Evolutionary conservation across 2,888 invertebrate genomes (phyloP), one percentile per base, ranked within the genome.

Genomic region (Chrysolina haemoptera): DNA sequence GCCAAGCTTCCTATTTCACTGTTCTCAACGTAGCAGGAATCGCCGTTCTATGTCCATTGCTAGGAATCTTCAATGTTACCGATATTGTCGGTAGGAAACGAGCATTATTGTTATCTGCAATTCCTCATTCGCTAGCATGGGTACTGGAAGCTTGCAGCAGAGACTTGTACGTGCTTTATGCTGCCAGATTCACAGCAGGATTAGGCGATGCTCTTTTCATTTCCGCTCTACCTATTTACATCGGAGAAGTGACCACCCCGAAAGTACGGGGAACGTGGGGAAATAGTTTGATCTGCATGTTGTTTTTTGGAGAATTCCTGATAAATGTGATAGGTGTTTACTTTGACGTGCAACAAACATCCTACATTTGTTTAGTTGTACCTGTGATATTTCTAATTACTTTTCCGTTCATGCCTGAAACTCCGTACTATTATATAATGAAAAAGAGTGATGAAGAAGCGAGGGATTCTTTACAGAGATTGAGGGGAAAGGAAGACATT

Each of bases 341-440:
- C 83, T 90, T 90, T 22, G 85, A 88, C 75, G 89, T 91, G 86
- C 83, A 84, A 76, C 86, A 85, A 27, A 87, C 91, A 77, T 91
- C 90, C 70, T 87, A 87, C 69, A 89, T 91, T 84, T 91, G 91
- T 83, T 87, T 91, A 80, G 84, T 90, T 76, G 87, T 92, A 70
- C 91, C 92, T 11, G 85, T 91, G 55, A 80, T 90, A 46, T 91
- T 92, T 82, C 85, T 92, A 35, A 66, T 91, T 18, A 87, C 89
- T 16, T 91, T 92, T 85, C 11, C 85, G 62, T 90, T 90, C 82
- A 88, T 93, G 83, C 93, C 93, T 14, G 94, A 94, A 88, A 73
- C 80, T 8, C 84, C 83, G 0, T 83, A 84, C 70, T 84, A 70
- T 68, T 76, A 74, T 22, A 22, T 82, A 9, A 81, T 81, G 80